Conservation (phyloP, 1,140 invertebrate species). For the Camponotus vicinus region DNA sequence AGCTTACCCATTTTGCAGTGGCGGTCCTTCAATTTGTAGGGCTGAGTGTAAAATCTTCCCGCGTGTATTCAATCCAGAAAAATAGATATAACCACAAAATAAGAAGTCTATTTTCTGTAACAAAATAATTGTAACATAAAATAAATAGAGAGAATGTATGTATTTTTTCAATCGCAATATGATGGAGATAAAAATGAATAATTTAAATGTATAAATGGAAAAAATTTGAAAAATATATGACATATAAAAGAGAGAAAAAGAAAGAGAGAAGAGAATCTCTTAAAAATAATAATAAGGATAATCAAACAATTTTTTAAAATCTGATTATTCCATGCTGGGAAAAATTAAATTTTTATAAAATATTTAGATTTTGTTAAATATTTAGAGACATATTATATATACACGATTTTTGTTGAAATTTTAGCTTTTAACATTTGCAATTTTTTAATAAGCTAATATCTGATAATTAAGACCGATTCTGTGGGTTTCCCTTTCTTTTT, state of each 20-base stretch:
- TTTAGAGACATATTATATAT: neutral
- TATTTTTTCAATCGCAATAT: neutral
- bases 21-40: conserved; percentile 29
- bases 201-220: neutral
- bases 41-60: neutral
- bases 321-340: neutral
- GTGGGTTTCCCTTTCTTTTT: neutral
- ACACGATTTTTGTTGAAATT: neutral
- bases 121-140: neutral
- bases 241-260: neutral
- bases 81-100: neutral
- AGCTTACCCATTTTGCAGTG: conserved; percentile 52
- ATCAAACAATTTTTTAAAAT: neutral
- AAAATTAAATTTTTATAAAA: neutral
- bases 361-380: neutral
- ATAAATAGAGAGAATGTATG: neutral
- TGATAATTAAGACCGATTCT: neutral
- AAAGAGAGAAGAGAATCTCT: neutral
- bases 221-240: neutral
- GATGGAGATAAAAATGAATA: neutral
- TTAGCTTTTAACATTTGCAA: neutral
- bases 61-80: conserved; percentile 7
- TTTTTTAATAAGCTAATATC: neutral
- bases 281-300: neutral
- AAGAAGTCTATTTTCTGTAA: neutral